phyloP scores from a whole-genome alignment of 2,113 vertebrate species.

The Tauraco erythrolophus region DNA sequence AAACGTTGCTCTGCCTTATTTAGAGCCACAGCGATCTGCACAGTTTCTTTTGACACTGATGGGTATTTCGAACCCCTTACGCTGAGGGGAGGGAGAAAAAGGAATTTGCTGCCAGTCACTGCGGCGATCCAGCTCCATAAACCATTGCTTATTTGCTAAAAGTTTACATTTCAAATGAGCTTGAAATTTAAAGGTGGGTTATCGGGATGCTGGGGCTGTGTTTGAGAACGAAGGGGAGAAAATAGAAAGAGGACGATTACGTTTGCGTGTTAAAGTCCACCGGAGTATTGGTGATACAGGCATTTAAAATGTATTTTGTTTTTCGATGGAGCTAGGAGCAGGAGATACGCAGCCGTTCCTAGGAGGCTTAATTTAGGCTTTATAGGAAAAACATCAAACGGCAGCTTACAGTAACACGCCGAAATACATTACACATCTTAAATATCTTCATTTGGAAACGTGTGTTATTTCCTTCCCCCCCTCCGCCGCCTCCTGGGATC shows the following conservation, averaged over 20 bases:
- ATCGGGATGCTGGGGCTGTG: neutral
- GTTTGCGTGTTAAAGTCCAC: neutral
- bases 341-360: constrained; percentile 32
- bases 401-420: constrained; percentile 55
- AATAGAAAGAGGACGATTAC: neutral
- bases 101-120: constrained; percentile 70
- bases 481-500: constrained; percentile 59
- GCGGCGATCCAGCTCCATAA: neutral
- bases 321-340: constrained; percentile 46
- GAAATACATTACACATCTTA: constrained; percentile 66
- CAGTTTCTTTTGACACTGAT: constrained; percentile 78
- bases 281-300: neutral
- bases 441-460: constrained; percentile 73
- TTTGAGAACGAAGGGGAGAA: neutral
- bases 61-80: constrained; percentile 72
- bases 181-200: constrained; percentile 41
- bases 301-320: constrained; percentile 66
- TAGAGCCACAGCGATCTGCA: constrained; percentile 70
- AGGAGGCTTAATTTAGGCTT: constrained; percentile 76
- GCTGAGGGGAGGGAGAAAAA: constrained; percentile 17
- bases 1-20: constrained; percentile 73
- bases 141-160: constrained; percentile 61
- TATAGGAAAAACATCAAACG: constrained; percentile 67
- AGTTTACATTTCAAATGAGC: constrained; percentile 74
- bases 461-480: neutral